Percentiles rank a stretch among this genome's conserved stretches.
Evolutionary conservation across 2,888 invertebrate species (phyloP).

Genomic region (Fragum sueziense): DNA sequence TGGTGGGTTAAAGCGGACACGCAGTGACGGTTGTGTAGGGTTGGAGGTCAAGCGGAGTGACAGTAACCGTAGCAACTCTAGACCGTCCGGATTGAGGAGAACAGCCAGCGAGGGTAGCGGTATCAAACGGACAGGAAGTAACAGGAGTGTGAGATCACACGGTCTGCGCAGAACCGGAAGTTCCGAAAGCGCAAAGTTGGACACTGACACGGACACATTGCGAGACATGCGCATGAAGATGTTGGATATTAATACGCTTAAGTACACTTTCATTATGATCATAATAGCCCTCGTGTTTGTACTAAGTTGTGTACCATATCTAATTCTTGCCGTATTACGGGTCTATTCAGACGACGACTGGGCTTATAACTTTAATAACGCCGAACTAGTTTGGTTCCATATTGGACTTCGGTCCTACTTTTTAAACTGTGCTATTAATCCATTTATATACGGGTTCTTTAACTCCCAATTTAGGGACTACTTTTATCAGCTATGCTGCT

Average conservation of each 20-base stretch:
- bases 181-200: slow-evolving; percentile 51
- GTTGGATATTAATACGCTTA: slow-evolving; percentile 59
- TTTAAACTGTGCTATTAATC: slow-evolving; percentile 64
- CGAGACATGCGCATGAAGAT: slow-evolving; percentile 60
- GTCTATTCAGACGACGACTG: slow-evolving; percentile 56
- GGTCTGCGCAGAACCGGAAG: slow-evolving; percentile 56
- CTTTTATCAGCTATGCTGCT: slow-evolving; percentile 27
- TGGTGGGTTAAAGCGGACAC: slow-evolving; percentile 40
- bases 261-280: slow-evolving; percentile 65
- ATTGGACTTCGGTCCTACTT: slow-evolving; percentile 65
- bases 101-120: slow-evolving; percentile 50
- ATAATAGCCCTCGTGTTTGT: slow-evolving; percentile 65
- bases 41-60: slow-evolving; percentile 25
- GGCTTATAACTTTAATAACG: slow-evolving; percentile 54
- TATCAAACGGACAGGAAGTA: slow-evolving; percentile 35
- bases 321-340: slow-evolving; percentile 59
- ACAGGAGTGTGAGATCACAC: slow-evolving; percentile 21
- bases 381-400: slow-evolving; percentile 59
- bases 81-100: slow-evolving; percentile 26
- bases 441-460: slow-evolving; percentile 68
- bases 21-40: slow-evolving; percentile 43
- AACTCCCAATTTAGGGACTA: slow-evolving; percentile 64
- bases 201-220: slow-evolving; percentile 54
- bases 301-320: slow-evolving; percentile 64
- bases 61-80: slow-evolving; percentile 28